phyloP scores from a whole-genome alignment of 2,113 vertebrate species.

The Peromyscus polionotus region DNA sequence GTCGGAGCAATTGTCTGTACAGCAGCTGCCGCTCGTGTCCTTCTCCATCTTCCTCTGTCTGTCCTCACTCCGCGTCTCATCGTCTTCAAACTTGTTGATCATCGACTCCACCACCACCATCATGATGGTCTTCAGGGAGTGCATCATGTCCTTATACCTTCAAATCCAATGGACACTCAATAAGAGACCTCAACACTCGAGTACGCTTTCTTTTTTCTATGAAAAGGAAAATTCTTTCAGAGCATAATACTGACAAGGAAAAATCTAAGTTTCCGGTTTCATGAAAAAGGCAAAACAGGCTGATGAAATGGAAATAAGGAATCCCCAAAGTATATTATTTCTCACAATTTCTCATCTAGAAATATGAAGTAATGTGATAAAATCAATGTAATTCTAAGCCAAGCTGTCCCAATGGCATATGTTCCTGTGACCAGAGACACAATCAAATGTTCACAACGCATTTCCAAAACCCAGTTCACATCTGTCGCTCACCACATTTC shows the following conservation, averaged over 20 bases:
- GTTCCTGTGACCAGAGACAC: background rate
- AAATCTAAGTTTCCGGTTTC: slow-evolving; percentile 10
- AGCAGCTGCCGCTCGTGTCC: slow-evolving; percentile 87
- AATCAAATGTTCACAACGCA: background rate
- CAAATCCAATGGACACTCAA: slow-evolving; percentile 69
- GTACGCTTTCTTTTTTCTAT: background rate
- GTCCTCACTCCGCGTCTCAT: slow-evolving; percentile 91
- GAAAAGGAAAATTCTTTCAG: background rate
- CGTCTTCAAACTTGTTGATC: slow-evolving; percentile 95
- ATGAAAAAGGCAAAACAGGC: background rate
- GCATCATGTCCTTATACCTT: slow-evolving; percentile 97
- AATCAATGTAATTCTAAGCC: slow-evolving; percentile 29
- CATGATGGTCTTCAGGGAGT: slow-evolving; percentile 94
- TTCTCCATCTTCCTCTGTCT: slow-evolving; percentile 87
- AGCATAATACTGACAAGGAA: slow-evolving; percentile 23
- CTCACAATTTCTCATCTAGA: background rate
- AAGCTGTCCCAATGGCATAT: background rate
- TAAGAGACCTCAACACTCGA: background rate
- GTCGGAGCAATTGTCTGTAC: slow-evolving; percentile 95
- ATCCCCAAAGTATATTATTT: background rate
- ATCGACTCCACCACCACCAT: slow-evolving; percentile 93
- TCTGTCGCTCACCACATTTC: background rate
- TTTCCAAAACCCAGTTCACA: background rate
- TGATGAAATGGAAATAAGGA: background rate
- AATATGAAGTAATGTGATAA: background rate